Conservation (phyloP, 2,888 invertebrate genomes). For the Parnassius glacialis region DNA sequence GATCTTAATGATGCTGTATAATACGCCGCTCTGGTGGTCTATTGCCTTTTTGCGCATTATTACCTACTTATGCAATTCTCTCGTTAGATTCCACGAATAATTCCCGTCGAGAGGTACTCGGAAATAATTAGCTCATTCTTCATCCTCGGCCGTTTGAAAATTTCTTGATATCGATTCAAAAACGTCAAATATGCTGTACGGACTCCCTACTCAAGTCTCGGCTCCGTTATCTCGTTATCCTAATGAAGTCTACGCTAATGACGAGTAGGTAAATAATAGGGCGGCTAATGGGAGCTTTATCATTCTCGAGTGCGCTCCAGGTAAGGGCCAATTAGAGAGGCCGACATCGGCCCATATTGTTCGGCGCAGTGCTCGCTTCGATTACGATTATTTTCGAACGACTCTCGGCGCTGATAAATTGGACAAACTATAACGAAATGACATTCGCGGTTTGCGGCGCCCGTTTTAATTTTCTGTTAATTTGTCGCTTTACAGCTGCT, state of each 20-base stretch:
- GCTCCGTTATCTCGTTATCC: conserved; percentile 81
- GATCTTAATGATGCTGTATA: conserved; percentile 66
- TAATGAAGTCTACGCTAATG: conserved; percentile 82
- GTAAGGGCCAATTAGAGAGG: conserved; percentile 81
- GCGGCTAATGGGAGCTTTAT: conserved; percentile 81
- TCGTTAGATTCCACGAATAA: conserved; percentile 25
- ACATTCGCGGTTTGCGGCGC: conserved; percentile 67
- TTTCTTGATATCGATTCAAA: conserved; percentile 60
- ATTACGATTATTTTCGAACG: conserved; percentile 79
- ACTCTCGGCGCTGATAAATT: conserved; percentile 76
- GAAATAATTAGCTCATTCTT: conserved; percentile 63
- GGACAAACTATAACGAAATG: conserved; percentile 78
- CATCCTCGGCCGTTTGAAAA: conserved; percentile 42
- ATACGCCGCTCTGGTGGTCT: conserved; percentile 47
- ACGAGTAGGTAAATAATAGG: conserved; percentile 82
- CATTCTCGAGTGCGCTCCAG: conserved; percentile 81
- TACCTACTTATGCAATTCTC: conserved; percentile 27
- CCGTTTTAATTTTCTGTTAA: conserved; percentile 67
- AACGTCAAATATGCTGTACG: conserved; percentile 68
- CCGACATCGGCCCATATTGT: conserved; percentile 80
- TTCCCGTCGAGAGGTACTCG: conserved; percentile 38
- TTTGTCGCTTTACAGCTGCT: conserved; percentile 49
- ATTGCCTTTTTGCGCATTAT: conserved; percentile 34
- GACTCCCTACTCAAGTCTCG: conserved; percentile 58
- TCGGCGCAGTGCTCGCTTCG: conserved; percentile 74